These are phyloP conservation scores for Percopsis omiscomaycus DNA, from an alignment of 2,797 vertebrate species.

Conservation along the genomic window DNA sequence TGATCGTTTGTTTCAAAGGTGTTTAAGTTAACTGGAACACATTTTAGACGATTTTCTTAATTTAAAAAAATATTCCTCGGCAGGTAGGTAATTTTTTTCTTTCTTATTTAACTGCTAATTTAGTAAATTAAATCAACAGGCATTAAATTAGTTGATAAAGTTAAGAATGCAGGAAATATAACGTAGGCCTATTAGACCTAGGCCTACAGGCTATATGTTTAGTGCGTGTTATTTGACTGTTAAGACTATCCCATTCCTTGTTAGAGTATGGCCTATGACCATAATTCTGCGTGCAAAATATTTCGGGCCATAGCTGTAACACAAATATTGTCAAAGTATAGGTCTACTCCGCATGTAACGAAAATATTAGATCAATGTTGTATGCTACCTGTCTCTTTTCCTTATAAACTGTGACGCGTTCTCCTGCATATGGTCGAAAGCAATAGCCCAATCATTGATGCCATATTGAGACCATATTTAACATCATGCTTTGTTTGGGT, in stretches of 20 bases:
- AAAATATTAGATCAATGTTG: not conserved
- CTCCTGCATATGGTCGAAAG: too few species aligned
- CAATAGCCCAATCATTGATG: too few species aligned
- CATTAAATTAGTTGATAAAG: too few species aligned
- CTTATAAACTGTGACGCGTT: not conserved
- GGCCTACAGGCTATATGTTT: too few species aligned
- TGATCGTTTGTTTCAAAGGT: constrained; percentile 9
- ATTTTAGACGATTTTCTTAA: constrained; percentile 15
- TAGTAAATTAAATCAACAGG: not conserved
- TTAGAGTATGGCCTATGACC: too few species aligned
- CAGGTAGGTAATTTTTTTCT: constrained; percentile 39
- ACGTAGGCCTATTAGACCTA: too few species aligned
- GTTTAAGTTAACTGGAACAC: constrained; percentile 8
- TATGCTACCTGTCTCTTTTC: not conserved
- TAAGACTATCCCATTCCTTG: too few species aligned
- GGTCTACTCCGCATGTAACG: not conserved
- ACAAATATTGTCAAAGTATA: not conserved
- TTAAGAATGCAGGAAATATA: too few species aligned
- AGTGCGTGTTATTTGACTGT: too few species aligned
- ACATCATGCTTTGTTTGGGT: too few species aligned
- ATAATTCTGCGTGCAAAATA: not conserved
- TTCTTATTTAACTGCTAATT: constrained; percentile 11
- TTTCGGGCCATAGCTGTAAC: not conserved
- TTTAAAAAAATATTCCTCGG: not conserved
- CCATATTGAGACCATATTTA: too few species aligned